Base-by-base conservation (phyloP, 2,888 invertebrate genomes). In the Physocephala rufipes region DNA sequence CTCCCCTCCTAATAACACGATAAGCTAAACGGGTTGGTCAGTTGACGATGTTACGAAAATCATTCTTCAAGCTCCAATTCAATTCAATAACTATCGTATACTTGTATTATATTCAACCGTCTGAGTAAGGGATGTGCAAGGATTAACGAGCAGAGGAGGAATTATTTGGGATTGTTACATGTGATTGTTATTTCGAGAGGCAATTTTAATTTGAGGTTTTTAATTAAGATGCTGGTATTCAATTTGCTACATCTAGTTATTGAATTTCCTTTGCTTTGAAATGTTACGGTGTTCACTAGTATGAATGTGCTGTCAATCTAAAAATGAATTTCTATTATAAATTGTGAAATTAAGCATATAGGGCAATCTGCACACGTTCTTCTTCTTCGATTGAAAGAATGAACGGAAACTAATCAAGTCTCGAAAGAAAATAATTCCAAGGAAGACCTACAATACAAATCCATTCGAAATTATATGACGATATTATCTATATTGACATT, bases 1-100 rank as follows among this genome's bases (percentile, higher is more conserved):
- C 15, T 1, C 55, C 5, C 21, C 55, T 2, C 5, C 15, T 28
- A 26, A 58, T 9, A 36, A 2, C 13, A 28, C 24, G 24, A 15
- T 58, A 28, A 26, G 58, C 58, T n/a, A n/a, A n/a, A n/a, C n/a
- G n/a, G n/a, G n/a, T n/a, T 58, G 58, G 58, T 58, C 58, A 58
- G 58, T 58, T 58, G 58, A n/a, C n/a, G n/a, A 26, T 58, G 26
- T 26, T 58, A 3, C 28, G 15, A 62, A 62, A 62, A 62, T 24
- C 43, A 45, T 45, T 13, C 58, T n/a, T n/a, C n/a, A n/a, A 16
- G 24, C 15, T 62, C 45, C 43, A 45, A 62, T 62, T 62, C 43
- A 62, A 62, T 62, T 21, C 62, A 15, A 19, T 24, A 45, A 62
- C 45, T 43, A 62, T 43, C 62, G 19, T 62, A 26, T 5, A 53